Evolutionary conservation across 2,888 invertebrate species (phyloP), one percentile per base, ranked within the genome.

Genomic region (Linyphia triangularis): DNA sequence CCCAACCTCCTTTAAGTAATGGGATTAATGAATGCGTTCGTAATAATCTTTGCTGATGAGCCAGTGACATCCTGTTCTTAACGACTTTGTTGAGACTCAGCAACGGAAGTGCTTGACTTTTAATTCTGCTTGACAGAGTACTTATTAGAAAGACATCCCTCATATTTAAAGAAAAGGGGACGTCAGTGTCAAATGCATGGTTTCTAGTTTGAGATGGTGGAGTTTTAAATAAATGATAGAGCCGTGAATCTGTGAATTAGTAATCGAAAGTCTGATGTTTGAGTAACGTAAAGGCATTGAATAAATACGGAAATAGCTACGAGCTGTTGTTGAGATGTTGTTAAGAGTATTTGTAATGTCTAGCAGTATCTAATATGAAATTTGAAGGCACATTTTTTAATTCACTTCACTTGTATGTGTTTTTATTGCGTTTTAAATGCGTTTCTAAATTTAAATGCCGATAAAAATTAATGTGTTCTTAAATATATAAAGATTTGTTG

Each of bases 61-160:
- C 9, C 51, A 33, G 73, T 59, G 73, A 83, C 83, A 81, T 88
- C 86, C 86, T 81, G 86, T 43, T 81, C 69, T 59, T 81, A 88
- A 88, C 86, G 86, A 88, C 81, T 88, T 88, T 88, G 86, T 81
- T 67, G 81, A 30, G 75, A 33, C 83, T 65, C 69, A 28, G 43
- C 19, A 43, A 81, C 81, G 81, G 86, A 88, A 88, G 86, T 30
- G 24, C 72, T 81, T 63, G 81, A 81, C 86, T 88, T 88, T 88
- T 88, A 81, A 88, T 88, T 81, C 51, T 33, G 81, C 13, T 19
- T 81, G 73, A 79, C 79, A 79, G 73, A 70, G 70, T 37, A 59
- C 26, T 81, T 69, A 82, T 40, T 37, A 61, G 37, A 59, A 72
- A 82, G 82, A 10, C 63, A 82, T 82, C 82, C 26, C 43, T 82